These are phyloP conservation scores for Megaceryle alcyon DNA, from an alignment of 2,797 vertebrate genomes.

Conservation along the genomic window DNA sequence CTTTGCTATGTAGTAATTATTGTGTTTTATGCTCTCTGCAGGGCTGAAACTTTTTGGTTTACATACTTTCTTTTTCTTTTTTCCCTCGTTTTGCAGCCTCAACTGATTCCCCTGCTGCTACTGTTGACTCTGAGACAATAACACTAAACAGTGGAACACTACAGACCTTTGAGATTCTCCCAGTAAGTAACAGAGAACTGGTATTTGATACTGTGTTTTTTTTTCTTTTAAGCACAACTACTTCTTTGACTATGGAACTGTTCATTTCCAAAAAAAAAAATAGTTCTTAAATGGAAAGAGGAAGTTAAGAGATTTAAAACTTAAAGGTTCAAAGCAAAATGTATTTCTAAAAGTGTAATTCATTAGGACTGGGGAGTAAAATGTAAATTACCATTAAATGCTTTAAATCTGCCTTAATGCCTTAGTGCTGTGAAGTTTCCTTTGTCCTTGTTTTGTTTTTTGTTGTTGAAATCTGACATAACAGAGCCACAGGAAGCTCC, in stretches of 20 bases:
- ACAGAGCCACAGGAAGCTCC: neutral
- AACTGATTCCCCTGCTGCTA: constrained; percentile 81
- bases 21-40: neutral
- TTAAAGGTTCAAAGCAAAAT: neutral
- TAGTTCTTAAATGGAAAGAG: neutral
- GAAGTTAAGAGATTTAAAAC: neutral
- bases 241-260: neutral
- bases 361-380: neutral
- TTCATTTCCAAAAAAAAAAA: neutral
- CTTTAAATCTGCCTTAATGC: neutral
- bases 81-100: constrained; percentile 73
- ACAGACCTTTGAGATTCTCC: constrained; percentile 97
- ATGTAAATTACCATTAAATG: neutral
- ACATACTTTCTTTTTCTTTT: neutral
- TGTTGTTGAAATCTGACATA: neutral
- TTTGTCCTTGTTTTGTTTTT: neutral
- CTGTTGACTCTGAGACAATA: constrained; percentile 90
- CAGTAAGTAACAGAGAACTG: constrained; percentile 82
- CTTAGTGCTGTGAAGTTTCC: neutral
- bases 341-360: neutral
- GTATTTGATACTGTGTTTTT: neutral
- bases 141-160: constrained; percentile 92
- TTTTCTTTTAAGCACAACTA: neutral
- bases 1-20: constrained; percentile 15
- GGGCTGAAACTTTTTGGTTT: neutral